Evolutionary conservation across 2,113 vertebrate genomes (phyloP), one percentile per base, ranked within the genome.

Genomic region (Calyptomena viridis): DNA sequence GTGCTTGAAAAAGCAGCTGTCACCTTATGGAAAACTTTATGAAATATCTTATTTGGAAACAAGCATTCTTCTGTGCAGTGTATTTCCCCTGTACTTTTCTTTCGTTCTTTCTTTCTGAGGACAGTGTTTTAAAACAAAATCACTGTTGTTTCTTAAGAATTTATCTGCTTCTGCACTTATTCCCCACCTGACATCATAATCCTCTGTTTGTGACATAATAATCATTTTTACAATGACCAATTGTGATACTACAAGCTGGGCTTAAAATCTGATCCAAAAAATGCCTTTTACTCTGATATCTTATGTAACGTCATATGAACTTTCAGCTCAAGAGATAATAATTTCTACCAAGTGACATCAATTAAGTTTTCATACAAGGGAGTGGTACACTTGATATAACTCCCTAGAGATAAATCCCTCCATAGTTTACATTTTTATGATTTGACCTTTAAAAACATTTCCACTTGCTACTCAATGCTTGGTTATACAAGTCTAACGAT

Each of bases 181-280:
- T 96, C 88, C 71, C 83, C 91, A 96, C 94, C 93, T 96, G 96
- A 96, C 93, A 96, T 93, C 40, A 74, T 95, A 97, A 97, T 94
- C 66, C 77, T 94, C 72, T 58, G 82, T 90, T 91, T 96, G 80
- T 94, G 89, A 93, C 80, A 96, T 81, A 93, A 95, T 93, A 95
- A 95, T 92, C 28, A 95, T 84, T 50, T 93, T 72, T 46, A 93
- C 49, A 95, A 87, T 77, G 77, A 59, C 37, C 66, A 77, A 64
- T 66, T 96, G 77, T 94, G 55, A 76, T 80, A 63, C 76, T 76
- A 50, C 42, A 83, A 46, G 87, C 52, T 76, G 76, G 74, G 56
- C 56, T 94, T 95, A 95, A 95, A 92, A 94, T 83, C 84, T 95
- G 94, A 96, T 92, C 90, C 5, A 5, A 87, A 95, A 96, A 97